phyloP scores from a whole-genome alignment of 2,888 invertebrate genomes.

The Drosophila recens region DNA sequence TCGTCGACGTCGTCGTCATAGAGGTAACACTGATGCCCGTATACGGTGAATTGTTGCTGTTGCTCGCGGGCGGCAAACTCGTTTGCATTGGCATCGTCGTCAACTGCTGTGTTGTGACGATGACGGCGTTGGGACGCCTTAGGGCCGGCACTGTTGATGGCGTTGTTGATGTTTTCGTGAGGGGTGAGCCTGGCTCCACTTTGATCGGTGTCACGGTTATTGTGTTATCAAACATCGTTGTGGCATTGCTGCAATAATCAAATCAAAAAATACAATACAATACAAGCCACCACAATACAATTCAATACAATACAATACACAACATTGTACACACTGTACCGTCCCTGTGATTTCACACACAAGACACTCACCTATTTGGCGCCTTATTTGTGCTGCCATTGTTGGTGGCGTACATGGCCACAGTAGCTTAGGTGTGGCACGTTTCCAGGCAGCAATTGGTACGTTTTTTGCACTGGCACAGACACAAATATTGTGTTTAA shows the following conservation, averaged over 20 bases:
- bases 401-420: conserved; percentile 76
- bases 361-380: conserved; percentile 70
- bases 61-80: conserved; percentile 21
- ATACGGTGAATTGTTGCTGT: conserved; percentile 38
- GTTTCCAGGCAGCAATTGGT: conserved; percentile 35
- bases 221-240: conserved; percentile 71
- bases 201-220: conserved; percentile 74
- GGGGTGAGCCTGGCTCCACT: conserved; percentile 51
- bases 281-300: background rate
- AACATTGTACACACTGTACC: conserved; percentile 52
- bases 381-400: conserved; percentile 76
- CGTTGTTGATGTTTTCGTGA: conserved; percentile 45
- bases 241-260: conserved; percentile 55
- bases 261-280: conserved; percentile 4
- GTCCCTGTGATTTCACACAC: conserved; percentile 10
- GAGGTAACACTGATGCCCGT: conserved; percentile 56
- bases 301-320: conserved; percentile 6
- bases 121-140: conserved; percentile 60
- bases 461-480: conserved; percentile 22
- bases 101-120: conserved; percentile 55
- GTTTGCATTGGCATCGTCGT: conserved; percentile 51
- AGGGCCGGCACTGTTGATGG: conserved; percentile 34
- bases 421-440: conserved; percentile 28
- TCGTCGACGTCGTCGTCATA: conserved; percentile 23
- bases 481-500: conserved; percentile 34